Conservation (phyloP, 2,888 invertebrate genomes). For the Nomada goodeniana region DNA sequence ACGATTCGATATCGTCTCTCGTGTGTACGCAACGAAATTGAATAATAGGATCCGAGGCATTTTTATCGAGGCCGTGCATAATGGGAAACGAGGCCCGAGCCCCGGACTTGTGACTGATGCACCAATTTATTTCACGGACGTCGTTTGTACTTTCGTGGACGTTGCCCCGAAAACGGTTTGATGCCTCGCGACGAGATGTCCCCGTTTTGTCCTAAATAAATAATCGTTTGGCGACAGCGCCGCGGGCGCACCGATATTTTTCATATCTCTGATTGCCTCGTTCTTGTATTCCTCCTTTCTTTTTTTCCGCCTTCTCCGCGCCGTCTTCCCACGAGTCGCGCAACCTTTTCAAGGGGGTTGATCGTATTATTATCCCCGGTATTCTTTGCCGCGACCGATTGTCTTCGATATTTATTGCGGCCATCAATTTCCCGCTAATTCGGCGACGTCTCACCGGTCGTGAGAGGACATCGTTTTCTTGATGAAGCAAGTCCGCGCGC, state of each 20-base stretch:
- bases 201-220: constrained; percentile 52
- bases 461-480: constrained; percentile 34
- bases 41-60: constrained; percentile 58
- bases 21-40: constrained; percentile 56
- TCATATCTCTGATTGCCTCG: constrained; percentile 25
- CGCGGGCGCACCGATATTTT: constrained; percentile 22
- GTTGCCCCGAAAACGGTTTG: constrained; percentile 35
- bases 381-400: constrained; percentile 20
- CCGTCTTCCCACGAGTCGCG: too few species aligned
- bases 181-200: constrained; percentile 16
- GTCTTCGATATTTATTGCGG: constrained; percentile 55
- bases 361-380: constrained; percentile 33
- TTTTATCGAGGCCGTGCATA: constrained; percentile 53
- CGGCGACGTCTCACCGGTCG: constrained; percentile 30
- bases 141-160: constrained; percentile 39
- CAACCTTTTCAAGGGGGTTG: constrained; percentile 9
- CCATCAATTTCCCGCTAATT: constrained; percentile 61
- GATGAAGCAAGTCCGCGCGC: constrained; percentile 49
- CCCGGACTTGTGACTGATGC: constrained; percentile 50
- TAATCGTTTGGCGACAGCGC: constrained; percentile 17
- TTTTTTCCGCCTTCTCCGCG: background rate
- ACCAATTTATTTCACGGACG: constrained; percentile 55
- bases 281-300: background rate
- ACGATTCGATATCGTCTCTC: constrained; percentile 45
- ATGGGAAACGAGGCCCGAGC: constrained; percentile 38